These are phyloP conservation scores for Arctia plantaginis DNA, from an alignment of 2,888 invertebrate genomes.

Conservation along the genomic window DNA sequence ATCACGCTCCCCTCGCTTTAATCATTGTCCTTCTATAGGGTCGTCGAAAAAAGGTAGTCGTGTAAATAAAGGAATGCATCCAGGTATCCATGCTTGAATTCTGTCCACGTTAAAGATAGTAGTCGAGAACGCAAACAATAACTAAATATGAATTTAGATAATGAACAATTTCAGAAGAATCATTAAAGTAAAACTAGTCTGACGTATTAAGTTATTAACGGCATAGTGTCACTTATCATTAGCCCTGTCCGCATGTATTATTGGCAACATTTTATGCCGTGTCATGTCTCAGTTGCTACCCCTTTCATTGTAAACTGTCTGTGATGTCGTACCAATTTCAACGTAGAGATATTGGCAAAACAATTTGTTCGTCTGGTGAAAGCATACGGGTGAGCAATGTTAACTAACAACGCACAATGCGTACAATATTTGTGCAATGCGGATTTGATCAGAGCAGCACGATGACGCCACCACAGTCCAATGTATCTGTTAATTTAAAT, in stretches of 20 bases:
- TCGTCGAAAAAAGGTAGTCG: constrained; percentile 79
- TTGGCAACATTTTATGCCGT: constrained; percentile 1
- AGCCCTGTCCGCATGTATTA: background rate
- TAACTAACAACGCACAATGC: constrained; percentile 63
- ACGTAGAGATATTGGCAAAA: constrained; percentile 51
- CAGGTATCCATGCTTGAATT: constrained; percentile 74
- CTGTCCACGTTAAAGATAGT: constrained; percentile 20
- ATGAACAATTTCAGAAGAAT: background rate
- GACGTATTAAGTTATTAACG: background rate
- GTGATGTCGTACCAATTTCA: constrained; percentile 22
- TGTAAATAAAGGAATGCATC: constrained; percentile 70
- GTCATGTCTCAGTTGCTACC: constrained; percentile 11
- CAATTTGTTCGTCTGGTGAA: constrained; percentile 37
- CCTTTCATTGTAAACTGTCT: constrained; percentile 5
- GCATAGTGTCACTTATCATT: background rate
- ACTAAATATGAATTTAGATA: constrained; percentile 10
- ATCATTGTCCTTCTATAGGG: constrained; percentile 83
- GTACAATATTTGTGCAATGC: constrained; percentile 61
- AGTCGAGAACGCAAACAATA: background rate
- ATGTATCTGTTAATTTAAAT: constrained; percentile 65
- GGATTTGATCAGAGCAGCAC: constrained; percentile 54
- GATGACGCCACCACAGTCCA: constrained; percentile 48
- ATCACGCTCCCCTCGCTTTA: constrained; percentile 77
- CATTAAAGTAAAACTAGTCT: background rate
- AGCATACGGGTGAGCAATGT: constrained; percentile 66